These are phyloP conservation scores for Solen grandis DNA, from an alignment of 1,140 invertebrate genomes.

Conservation along the genomic window DNA sequence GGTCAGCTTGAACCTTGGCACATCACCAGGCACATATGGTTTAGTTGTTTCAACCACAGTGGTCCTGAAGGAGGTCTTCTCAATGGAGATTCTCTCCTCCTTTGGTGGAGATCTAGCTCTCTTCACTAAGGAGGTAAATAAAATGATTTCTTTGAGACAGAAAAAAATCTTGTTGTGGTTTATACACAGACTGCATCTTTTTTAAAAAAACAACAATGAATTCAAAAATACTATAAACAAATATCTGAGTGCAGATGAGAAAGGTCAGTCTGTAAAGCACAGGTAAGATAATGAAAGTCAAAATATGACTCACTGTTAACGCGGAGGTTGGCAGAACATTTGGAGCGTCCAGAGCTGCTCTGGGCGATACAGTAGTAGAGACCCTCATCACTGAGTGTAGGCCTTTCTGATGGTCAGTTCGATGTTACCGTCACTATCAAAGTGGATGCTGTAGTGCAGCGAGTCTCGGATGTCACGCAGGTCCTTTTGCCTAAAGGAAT, in stretches of 20 bases:
- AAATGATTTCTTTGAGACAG: too few relatives aligned
- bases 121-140: too few relatives aligned
- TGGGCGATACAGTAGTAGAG: slow-evolving; percentile 76
- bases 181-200: too few relatives aligned
- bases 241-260: too few relatives aligned
- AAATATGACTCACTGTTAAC: slow-evolving; percentile 72
- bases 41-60: too few relatives aligned
- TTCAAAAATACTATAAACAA: too few relatives aligned
- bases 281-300: too few relatives aligned
- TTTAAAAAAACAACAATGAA: too few relatives aligned
- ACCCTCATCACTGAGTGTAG: slow-evolving; percentile 71
- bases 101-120: slow-evolving; percentile 62
- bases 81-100: slow-evolving; percentile 10
- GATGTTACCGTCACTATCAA: slow-evolving; percentile 70
- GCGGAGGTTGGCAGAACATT: slow-evolving; percentile 75
- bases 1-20: slow-evolving; percentile 71
- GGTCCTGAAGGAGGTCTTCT: slow-evolving; percentile 17
- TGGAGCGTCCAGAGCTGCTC: slow-evolving; percentile 72
- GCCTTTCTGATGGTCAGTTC: slow-evolving; percentile 74
- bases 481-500: slow-evolving; percentile 75
- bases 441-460: slow-evolving; percentile 60
- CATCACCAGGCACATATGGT: slow-evolving; percentile 50
- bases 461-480: slow-evolving; percentile 64
- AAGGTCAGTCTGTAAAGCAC: too few relatives aligned
- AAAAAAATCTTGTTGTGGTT: too few relatives aligned